Base-by-base conservation (phyloP, 1,140 invertebrate species). In the Neoseiulus cucumeris region DNA sequence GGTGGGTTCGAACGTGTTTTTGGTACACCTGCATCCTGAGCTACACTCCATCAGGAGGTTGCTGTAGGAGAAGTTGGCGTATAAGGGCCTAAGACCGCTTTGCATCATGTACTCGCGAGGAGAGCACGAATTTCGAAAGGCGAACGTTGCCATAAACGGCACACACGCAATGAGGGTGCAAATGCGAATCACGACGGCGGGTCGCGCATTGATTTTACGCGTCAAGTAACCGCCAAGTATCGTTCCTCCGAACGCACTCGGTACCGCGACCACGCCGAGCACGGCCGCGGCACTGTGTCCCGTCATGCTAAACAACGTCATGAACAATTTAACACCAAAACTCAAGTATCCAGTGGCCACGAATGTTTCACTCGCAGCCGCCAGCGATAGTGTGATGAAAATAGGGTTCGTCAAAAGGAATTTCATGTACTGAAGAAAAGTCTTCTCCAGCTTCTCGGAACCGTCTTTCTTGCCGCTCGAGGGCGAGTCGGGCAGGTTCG, bases 391-490 rank as follows among this genome's bases (percentile, higher is more conserved):
- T 33, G 51, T 59, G 22, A 59, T 59, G 22, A 59, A 59, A 14
- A 59, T 59, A 2, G 51, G 51, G 33, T 59, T 59, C 22, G 51
- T 59, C 22, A 59, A 9, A 2, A 59, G 51, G 22, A 59, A 59
- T 25, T 59, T 59, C 51, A 59, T 59, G 51, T 59, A 59, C 51
- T 59, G 51, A 25, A 59, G 51, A 9, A 59, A 59, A 14, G 51
- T 59, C 9, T 59, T 59, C 25, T 59, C 51, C 17, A 25, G 22
- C 14, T 47, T 47, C 45, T 47, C 45, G 25, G 22, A n/a, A 20
- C 4, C 33, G 4, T 25, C 4, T 6, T 25, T 29, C 51, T 59
- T 25, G 14, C 33, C 33, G 22, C 51, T 59, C 22, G 22, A 1
- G 2, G 51, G 51, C 14, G 51, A 59, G 22, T 33, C 51, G 1